Evolutionary conservation across 2,113 vertebrate species (phyloP).

Genomic region (Bubalus kerabau): DNA sequence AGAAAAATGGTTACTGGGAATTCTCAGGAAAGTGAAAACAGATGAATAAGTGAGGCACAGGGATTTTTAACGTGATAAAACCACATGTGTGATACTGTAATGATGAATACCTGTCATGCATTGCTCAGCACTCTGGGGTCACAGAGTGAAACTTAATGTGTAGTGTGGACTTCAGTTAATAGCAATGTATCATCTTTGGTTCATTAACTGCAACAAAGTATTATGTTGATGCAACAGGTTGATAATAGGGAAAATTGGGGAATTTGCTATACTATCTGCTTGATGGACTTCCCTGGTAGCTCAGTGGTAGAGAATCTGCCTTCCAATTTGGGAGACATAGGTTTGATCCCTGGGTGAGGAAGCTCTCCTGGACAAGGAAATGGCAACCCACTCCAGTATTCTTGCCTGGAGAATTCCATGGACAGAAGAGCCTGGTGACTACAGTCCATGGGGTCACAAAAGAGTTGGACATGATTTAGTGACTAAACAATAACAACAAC

Average conservation of each 20-base stretch:
- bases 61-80: background rate
- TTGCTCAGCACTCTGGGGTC: background rate
- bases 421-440: background rate
- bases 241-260: background rate
- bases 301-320: background rate
- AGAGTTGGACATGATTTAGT: background rate
- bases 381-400: background rate
- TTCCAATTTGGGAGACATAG: fast-evolving
- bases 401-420: background rate
- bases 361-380: background rate
- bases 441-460: fast-evolving
- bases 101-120: background rate
- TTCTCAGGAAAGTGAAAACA: background rate
- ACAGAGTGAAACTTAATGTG: background rate
- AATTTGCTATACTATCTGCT: background rate
- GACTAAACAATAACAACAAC: background rate
- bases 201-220: background rate
- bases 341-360: background rate
- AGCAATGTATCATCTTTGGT: background rate
- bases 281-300: background rate
- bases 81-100: background rate
- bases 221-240: background rate
- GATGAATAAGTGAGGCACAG: background rate
- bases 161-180: background rate
- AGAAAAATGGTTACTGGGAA: background rate